phyloP scores from a whole-genome alignment of 1,140 invertebrate genomes.

The Calephelis virginiensis region DNA sequence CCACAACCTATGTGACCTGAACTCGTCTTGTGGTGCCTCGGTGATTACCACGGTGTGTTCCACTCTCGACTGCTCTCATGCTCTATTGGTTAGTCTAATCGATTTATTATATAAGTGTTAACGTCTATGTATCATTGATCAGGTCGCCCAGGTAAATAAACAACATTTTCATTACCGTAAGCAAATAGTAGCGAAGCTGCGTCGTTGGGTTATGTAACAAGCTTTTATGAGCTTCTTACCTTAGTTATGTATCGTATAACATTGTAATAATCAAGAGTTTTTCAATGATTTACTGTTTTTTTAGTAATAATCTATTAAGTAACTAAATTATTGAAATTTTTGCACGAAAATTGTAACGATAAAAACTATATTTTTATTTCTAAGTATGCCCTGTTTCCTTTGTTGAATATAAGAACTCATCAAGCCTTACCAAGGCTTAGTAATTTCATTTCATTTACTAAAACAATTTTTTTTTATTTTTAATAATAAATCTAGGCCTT shows the following conservation, averaged over 20 bases:
- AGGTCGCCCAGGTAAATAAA: slow-evolving; percentile 24
- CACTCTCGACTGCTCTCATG: slow-evolving; percentile 72
- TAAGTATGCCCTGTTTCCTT: too few relatives aligned
- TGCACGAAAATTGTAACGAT: too few relatives aligned
- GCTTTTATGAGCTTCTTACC: neutral
- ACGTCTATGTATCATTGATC: slow-evolving; percentile 16
- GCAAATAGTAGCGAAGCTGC: slow-evolving; percentile 2
- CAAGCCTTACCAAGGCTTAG: too few relatives aligned
- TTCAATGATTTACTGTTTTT: neutral
- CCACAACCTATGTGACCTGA: slow-evolving; percentile 24
- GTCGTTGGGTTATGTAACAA: slow-evolving; percentile 5
- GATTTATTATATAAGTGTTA: slow-evolving; percentile 25
- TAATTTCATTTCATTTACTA: too few relatives aligned
- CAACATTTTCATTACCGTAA: slow-evolving; percentile 28
- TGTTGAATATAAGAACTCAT: too few relatives aligned
- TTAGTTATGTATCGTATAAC: neutral
- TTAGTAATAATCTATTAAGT: neutral
- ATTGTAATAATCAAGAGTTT: neutral
- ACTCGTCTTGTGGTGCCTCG: slow-evolving; percentile 40
- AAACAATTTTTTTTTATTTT: too few relatives aligned
- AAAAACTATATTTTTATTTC: too few relatives aligned
- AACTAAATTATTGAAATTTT: too few relatives aligned
- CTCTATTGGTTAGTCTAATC: slow-evolving; percentile 66
- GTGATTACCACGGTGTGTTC: slow-evolving; percentile 66
- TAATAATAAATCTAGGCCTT: too few relatives aligned